phyloP scores from a whole-genome alignment of 2,113 vertebrate species.

The Grantiella picta region DNA sequence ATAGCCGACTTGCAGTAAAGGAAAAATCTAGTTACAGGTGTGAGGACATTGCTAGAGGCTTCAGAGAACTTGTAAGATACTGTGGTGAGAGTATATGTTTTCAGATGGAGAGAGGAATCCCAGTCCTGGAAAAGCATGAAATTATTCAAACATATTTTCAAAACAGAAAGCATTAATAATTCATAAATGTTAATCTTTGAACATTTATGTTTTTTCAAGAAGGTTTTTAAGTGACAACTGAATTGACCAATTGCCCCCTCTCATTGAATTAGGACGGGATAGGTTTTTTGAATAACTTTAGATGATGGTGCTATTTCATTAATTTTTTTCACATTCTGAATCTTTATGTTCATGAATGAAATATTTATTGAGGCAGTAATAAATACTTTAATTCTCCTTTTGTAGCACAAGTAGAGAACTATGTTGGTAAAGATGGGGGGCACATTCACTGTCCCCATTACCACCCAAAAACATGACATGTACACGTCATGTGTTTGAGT shows the following conservation, averaged over 20 bases:
- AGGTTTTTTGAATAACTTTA: neutral
- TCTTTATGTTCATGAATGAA: neutral
- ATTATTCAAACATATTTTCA: neutral
- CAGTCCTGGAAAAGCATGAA: neutral
- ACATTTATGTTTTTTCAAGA: neutral
- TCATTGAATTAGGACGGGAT: neutral
- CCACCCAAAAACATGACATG: too few relatives aligned
- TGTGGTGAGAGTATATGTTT: neutral
- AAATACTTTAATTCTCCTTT: neutral
- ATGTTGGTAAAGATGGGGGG: neutral
- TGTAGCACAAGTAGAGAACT: neutral
- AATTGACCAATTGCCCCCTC: neutral
- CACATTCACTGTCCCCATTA: neutral
- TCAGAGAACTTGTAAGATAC: neutral
- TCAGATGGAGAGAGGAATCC: neutral
- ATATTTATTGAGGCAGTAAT: neutral
- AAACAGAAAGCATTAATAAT: slow-evolving; percentile 14
- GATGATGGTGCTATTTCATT: neutral
- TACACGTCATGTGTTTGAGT: neutral
- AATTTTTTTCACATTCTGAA: neutral
- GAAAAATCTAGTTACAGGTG: neutral
- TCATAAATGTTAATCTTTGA: neutral
- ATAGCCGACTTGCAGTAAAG: neutral
- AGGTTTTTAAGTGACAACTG: neutral
- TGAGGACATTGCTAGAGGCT: neutral